Base-by-base conservation (phyloP, 2,797 vertebrate species). In the Zenarchopterus dispar region DNA sequence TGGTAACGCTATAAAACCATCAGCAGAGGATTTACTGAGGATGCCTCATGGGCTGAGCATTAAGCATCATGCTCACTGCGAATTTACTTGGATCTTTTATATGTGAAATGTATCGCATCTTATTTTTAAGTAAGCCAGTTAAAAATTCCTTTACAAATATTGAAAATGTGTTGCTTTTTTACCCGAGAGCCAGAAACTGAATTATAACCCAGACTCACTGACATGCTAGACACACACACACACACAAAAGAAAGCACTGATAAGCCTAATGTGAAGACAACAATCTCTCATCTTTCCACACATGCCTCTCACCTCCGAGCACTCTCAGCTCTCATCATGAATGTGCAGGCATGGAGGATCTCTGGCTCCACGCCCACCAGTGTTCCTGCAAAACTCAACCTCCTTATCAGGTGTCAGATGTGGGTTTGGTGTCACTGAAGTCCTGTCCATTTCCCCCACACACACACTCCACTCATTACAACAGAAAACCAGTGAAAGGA, bases 331-430 rank as follows among this genome's bases (percentile, higher is more conserved):
- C 51, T 85, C 84, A 59, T 77, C 68, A 11, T 15, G 24, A 80
- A 63, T 57, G 58, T 61, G 84, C 67, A 31, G 56, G 69, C 45
- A 17, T 23, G 1, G 69, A 80, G 85, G 81, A 78, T 81, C 78
- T 77, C 49, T 90, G 90, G 87, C 85, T 80, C 68, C 23, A 0
- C 23, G 86, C 84, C 87, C 56, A 74, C 58, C 17, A 55, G 75
- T 75, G 74, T 80, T 70, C 75, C 11, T 55, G 74, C 73, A 15
- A 6, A 46, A 58, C 71, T 79, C 62, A 0, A n/a, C 65, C 75
- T 76, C 70, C 80, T 90, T 90, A 91, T 91, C 90, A 89, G 87
- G 90, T 91, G 90, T 90, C 84, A 75, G 78, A 76, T 46, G 77
- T 56, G 77, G 82, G 33, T 79, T 73, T 57, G 77, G 84, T 89